These are phyloP conservation scores for Zygogramma bicolorata DNA, from an alignment of 2,888 invertebrate genomes.

Conservation along the genomic window DNA sequence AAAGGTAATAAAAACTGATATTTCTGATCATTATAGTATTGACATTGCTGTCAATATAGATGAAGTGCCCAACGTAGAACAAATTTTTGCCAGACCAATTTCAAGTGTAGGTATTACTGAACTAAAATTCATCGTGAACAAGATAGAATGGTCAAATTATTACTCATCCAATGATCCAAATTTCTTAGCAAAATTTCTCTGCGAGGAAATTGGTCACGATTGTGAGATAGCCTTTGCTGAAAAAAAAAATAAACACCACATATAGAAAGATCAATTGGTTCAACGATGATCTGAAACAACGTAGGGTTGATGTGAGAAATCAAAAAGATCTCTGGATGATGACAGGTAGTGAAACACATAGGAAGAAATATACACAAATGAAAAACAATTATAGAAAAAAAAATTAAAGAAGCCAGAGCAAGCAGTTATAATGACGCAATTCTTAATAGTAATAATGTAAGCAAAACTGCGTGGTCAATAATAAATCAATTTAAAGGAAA, in stretches of 20 bases:
- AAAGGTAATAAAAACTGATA: too few relatives aligned
- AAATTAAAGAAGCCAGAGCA: background rate
- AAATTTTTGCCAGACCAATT: background rate
- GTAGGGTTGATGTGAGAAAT: background rate
- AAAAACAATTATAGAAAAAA: background rate
- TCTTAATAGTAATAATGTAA: too few relatives aligned
- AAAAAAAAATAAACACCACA: background rate
- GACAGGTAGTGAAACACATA: background rate
- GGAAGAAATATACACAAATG: background rate
- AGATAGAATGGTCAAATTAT: background rate
- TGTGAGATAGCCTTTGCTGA: background rate
- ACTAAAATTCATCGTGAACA: too few relatives aligned
- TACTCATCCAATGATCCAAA: background rate
- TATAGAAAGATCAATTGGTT: background rate
- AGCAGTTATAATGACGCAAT: background rate
- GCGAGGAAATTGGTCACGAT: background rate
- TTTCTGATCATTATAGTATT: too few relatives aligned
- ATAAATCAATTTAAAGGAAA: too few relatives aligned
- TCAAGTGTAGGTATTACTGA: background rate
- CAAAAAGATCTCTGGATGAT: background rate
- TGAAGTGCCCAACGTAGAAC: background rate
- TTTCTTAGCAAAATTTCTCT: background rate
- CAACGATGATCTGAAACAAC: background rate
- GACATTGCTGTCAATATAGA: background rate
- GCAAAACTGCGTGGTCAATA: too few relatives aligned